Evolutionary conservation across 2,888 invertebrate genomes (phyloP).

Genomic region (Sicus ferrugineus): DNA sequence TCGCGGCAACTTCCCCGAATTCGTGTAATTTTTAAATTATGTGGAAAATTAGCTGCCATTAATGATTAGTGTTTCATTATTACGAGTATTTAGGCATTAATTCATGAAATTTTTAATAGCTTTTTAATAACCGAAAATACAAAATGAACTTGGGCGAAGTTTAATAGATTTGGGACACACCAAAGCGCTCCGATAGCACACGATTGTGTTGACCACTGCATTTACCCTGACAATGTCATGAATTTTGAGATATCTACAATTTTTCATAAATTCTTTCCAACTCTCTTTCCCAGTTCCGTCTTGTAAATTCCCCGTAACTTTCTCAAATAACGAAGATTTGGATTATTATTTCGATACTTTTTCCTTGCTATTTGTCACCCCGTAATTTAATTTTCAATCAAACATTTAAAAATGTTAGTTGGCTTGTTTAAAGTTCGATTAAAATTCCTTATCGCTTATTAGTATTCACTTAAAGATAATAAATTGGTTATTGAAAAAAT

Average conservation of each 20-base stretch:
- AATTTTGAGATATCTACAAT: too few species aligned
- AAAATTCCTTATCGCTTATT: background rate
- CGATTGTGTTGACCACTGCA: too few species aligned
- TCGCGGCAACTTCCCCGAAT: background rate
- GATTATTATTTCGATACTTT: too few species aligned
- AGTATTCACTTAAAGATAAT: background rate
- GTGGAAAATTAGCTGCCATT: constrained; percentile 3
- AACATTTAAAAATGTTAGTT: too few species aligned
- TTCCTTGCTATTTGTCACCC: too few species aligned
- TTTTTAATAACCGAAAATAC: background rate
- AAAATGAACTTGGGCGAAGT: background rate
- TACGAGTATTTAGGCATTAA: background rate
- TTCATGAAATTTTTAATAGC: background rate
- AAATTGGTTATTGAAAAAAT: constrained; percentile 8
- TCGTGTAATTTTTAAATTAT: background rate
- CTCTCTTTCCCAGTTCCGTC: too few species aligned
- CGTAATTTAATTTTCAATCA: too few species aligned
- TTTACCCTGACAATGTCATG: too few species aligned
- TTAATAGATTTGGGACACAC: background rate
- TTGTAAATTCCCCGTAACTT: too few species aligned
- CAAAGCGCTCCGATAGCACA: too few species aligned
- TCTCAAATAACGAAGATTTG: too few species aligned
- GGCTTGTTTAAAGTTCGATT: background rate
- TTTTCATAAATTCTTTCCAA: too few species aligned
- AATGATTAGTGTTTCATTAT: background rate